Base-by-base conservation (phyloP, 37 sponge, comb jelly and placozoan species). In the Cliona cf. orientalis region DNA sequence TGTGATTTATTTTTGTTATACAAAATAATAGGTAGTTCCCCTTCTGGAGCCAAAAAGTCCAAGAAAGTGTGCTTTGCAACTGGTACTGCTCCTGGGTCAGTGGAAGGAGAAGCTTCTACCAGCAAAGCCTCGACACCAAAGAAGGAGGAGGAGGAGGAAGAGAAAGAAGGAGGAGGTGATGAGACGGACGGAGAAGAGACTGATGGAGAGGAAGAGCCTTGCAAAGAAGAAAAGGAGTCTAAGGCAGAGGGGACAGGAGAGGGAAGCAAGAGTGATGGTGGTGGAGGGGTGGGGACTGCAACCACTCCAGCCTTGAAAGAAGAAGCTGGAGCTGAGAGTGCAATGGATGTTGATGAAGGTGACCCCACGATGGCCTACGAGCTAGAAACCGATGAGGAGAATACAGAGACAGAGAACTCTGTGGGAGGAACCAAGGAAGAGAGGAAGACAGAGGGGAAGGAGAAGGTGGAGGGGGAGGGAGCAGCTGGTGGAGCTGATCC, bases 301-400 rank as follows among this genome's bases (percentile, higher is more conserved):
- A 19, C 14, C 55, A 49, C 55, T 19, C 14, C 55, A 49, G 9
- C 9, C 3, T 58, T 26, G 44, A 61, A 39, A 29, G 66, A 28
- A n/a, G 68, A 1, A 46, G 67, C 39, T 37, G 39, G 38, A 46
- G 67, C 33, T 1, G 45, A 5, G 11, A 39, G 22, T 6, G 46
- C 21, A 25, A 60, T 26, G 72, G 64, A 62, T 7, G 72, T 42
- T 12, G 23, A 31, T 11, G 38, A 38, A 19, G 69, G 42, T 21
- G 89, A 88, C 14, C 76, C 88, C 38, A 88, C 89, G 17, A 53
- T 88, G 22, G 75, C 83, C 5, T 88, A 88, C 60, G n/a, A 74
- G 21, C 42, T 84, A 37, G 76, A 72, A 33, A 41, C 32, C 49
- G 76, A 74, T 53, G 69, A 67, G 1, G 57, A 25, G 5, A 40